phyloP scores from a whole-genome alignment of 2,888 invertebrate genomes.

The Mactromeris polynyma region DNA sequence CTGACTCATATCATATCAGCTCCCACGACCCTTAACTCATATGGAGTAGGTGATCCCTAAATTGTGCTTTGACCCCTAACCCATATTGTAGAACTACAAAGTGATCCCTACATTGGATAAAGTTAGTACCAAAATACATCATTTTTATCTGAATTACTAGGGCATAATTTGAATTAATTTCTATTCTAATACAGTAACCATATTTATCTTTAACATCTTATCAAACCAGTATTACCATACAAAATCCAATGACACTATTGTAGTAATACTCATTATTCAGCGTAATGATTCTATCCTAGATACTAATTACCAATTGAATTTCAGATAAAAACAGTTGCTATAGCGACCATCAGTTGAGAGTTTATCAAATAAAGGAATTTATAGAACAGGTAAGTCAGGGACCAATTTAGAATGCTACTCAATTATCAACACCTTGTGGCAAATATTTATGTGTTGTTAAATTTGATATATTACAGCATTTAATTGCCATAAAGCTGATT shows the following conservation, averaged over 20 bases:
- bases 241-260: not conserved
- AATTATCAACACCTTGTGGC: not conserved
- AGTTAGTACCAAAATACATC: too few species aligned
- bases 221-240: not conserved
- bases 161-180: too few species aligned
- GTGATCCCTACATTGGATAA: too few species aligned
- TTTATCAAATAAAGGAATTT: slow-evolving; percentile 2
- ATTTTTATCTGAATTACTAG: too few species aligned
- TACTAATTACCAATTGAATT: not conserved
- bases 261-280: not conserved
- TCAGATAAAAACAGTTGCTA: not conserved
- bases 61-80: not conserved
- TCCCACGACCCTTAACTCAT: not conserved
- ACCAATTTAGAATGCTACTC: not conserved
- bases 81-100: too few species aligned
- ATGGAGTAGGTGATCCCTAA: not conserved
- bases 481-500: too few species aligned
- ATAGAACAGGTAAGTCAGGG: not conserved
- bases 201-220: not conserved
- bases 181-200: not conserved
- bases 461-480: too few species aligned
- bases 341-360: not conserved
- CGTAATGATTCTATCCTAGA: not conserved
- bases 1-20: not conserved
- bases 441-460: too few species aligned